Evolutionary conservation across 2,888 invertebrate species (phyloP), one percentile per base, ranked within the genome.

Genomic region (Allophyes oxyacanthae): DNA sequence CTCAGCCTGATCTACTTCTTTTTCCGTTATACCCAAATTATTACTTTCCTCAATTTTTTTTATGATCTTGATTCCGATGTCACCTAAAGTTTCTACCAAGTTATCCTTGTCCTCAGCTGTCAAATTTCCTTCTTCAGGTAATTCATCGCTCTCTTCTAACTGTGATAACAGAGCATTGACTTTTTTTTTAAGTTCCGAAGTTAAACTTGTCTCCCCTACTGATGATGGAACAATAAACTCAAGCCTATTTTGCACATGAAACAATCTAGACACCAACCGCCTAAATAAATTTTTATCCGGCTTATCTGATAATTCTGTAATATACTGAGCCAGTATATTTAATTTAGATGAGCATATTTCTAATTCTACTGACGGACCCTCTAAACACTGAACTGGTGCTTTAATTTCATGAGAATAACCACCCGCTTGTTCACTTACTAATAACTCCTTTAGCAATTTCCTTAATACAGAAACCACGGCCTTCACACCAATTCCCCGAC

Each of bases 231-330:
- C 5, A 11, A 33, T 20, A n/a, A 44, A 44, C 7, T 44, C 33
- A 7, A 44, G 33, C 20, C 44, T 44, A 33, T 44, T 44, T 11
- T 44, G 44, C 3, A 44, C 44, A n/a, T 44, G 44, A 11, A 20
- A 44, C 33, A 44, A 44, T n/a, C 44, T 32, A 10, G 44, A 44
- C n/a, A 34, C 20, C 33, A 44, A n/a, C 2, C 44, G 15, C 20
- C 28, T 44, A 34, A 44, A 34, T 44, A 34, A 44, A 15, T 25
- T 20, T 44, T 33, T 44, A 20, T 44, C 44, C 20, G 44, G 44
- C 15, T 44, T 44, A 34, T 44, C 33, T 7, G 33, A 33, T 44
- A 34, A 34, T 34, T 44, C 33, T 2, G n/a, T 6, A 33, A 44
- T 34, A 20, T 44, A 44, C 10, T 44, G 44, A 33, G 44, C 10